Percentiles rank a stretch among this genome's conserved stretches.
phyloP scores from a whole-genome alignment of 2,888 invertebrate genomes.

The Drosophila borborema region DNA sequence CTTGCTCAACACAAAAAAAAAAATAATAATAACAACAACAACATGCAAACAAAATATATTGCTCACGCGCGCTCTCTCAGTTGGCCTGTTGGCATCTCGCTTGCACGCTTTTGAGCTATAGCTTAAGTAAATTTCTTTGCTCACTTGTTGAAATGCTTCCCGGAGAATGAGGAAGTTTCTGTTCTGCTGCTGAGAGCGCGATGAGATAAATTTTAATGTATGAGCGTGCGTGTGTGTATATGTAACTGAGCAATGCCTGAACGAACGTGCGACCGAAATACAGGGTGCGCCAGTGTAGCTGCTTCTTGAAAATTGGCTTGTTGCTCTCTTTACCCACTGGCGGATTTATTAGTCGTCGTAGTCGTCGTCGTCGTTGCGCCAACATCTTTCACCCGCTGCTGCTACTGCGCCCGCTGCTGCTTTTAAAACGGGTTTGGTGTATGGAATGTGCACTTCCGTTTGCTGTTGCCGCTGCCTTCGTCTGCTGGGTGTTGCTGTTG shows the following conservation, averaged over 20 bases:
- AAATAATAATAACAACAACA: slow-evolving; percentile 23
- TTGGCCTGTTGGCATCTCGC: slow-evolving; percentile 44
- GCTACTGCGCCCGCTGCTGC: slow-evolving; percentile 38
- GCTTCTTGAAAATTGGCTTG: slow-evolving; percentile 63
- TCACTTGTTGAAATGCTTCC: slow-evolving; percentile 79
- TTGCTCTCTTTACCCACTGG: slow-evolving; percentile 82
- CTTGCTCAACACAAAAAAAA: slow-evolving; percentile 54
- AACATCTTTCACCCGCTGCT: slow-evolving; percentile 57
- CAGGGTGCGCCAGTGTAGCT: slow-evolving; percentile 55
- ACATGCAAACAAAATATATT: slow-evolving; percentile 53
- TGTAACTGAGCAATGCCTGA: slow-evolving; percentile 52
- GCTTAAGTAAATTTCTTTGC: slow-evolving; percentile 61
- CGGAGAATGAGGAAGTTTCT: slow-evolving; percentile 79
- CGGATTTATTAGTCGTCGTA: slow-evolving; percentile 78
- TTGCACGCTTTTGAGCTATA: slow-evolving; percentile 27
- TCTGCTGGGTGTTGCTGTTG: slow-evolving; percentile 37
- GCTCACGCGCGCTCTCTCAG: slow-evolving; percentile 47
- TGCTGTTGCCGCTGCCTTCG: slow-evolving; percentile 51
- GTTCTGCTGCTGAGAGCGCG: slow-evolving; percentile 46
- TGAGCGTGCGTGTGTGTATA: slow-evolving; percentile 23
- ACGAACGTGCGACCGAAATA: slow-evolving; percentile 41
- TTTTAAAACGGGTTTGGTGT: slow-evolving; percentile 75
- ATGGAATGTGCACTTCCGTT: slow-evolving; percentile 81
- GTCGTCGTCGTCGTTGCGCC: slow-evolving; percentile 59
- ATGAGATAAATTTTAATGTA: slow-evolving; percentile 69